A percentile compares a stretch with the other conserved stretches of the same genome.
phyloP scores from a whole-genome alignment of 2,113 vertebrate genomes.

The Chaenogobius annularis region DNA sequence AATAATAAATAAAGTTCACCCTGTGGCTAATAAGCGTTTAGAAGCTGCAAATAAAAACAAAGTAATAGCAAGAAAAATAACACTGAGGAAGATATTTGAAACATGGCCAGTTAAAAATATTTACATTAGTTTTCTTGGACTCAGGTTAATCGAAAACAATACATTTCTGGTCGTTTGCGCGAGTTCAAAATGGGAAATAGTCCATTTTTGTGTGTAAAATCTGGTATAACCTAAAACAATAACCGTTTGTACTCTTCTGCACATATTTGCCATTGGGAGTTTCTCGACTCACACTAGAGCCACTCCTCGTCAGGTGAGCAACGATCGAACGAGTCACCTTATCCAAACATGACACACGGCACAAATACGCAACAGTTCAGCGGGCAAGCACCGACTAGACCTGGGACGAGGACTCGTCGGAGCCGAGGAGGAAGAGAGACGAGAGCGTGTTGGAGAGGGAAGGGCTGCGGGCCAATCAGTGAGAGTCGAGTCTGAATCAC shows the following conservation, averaged over 20 bases:
- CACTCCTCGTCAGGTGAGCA: constrained; percentile 15
- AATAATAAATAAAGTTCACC: too few species aligned
- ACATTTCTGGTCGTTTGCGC: too few species aligned
- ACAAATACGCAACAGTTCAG: neutral
- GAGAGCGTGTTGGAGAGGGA: neutral
- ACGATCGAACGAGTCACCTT: constrained; percentile 17
- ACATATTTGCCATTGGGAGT: neutral
- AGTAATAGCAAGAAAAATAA: too few species aligned
- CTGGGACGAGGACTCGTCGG: neutral
- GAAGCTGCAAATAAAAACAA: too few species aligned
- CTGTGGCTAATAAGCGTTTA: too few species aligned
- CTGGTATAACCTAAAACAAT: too few species aligned
- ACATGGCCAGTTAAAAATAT: too few species aligned
- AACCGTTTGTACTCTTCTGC: neutral
- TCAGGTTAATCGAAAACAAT: too few species aligned
- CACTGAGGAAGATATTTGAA: too few species aligned
- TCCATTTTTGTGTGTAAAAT: too few species aligned
- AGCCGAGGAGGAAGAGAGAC: neutral
- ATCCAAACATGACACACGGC: constrained; percentile 30
- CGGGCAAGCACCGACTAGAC: constrained; percentile 32
- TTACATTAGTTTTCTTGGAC: too few species aligned
- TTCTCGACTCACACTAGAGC: neutral
- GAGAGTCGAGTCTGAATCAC: constrained; percentile 12
- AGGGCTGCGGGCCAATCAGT: neutral
- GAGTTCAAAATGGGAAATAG: too few species aligned